Conservation (phyloP, 2,888 invertebrate genomes). For the Drosophila anomelani region DNA sequence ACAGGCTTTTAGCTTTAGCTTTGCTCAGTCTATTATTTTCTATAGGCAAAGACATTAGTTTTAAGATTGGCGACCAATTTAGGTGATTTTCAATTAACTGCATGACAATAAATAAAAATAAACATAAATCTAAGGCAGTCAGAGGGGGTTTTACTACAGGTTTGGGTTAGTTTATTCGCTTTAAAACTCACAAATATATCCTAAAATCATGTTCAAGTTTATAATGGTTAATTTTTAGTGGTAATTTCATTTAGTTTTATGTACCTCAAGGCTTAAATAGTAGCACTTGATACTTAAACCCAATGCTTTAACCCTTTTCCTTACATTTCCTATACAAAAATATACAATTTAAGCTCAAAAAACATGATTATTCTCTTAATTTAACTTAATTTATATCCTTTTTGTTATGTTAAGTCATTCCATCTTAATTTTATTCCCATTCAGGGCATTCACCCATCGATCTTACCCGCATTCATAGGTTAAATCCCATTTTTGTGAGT, state of each 20-base stretch:
- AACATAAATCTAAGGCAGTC: constrained; percentile 1
- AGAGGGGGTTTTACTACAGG: too few relatives aligned
- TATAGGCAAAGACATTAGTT: not conserved
- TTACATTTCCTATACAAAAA: not conserved
- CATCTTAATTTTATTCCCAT: not conserved
- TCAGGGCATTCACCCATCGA: constrained; percentile 29
- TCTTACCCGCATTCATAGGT: not conserved
- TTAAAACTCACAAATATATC: not conserved
- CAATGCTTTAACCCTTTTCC: too few relatives aligned
- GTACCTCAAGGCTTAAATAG: not conserved
- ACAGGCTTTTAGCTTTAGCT: not conserved
- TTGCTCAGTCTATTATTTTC: not conserved
- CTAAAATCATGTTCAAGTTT: not conserved
- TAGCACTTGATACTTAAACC: not conserved
- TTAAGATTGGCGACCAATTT: not conserved
- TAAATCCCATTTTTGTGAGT: constrained; percentile 26
- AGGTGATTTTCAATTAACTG: constrained; percentile 1
- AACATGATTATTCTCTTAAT: not conserved
- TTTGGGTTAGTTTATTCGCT: not conserved
- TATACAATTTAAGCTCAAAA: not conserved
- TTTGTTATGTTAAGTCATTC: not conserved
- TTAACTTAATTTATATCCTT: too few relatives aligned
- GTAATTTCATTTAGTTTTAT: not conserved
- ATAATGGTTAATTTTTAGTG: not conserved
- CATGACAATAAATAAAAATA: constrained; percentile 6